Percentiles rank a stretch among this genome's conserved stretches.
These are phyloP conservation scores for Strigamia transsilvanica DNA, from an alignment of 2,888 invertebrate species.

Conservation along the genomic window DNA sequence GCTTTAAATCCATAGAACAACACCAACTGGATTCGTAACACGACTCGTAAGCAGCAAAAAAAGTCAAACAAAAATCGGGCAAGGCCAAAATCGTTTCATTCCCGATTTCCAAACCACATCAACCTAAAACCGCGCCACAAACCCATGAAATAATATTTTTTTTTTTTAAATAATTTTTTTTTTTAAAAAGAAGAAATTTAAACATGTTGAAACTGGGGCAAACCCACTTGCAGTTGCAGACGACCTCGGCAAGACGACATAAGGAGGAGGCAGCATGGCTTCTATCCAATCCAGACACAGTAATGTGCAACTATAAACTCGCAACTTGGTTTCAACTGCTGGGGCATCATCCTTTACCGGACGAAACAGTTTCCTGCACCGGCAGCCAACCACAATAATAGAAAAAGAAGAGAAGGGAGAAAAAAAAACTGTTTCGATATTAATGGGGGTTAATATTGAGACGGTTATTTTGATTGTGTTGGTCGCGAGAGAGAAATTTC, in stretches of 20 bases:
- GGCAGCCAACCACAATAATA: background rate
- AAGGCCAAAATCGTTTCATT: background rate
- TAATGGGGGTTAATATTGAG: no score
- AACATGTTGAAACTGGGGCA: constrained; percentile 20
- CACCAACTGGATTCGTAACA: background rate
- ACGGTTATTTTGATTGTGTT: no score
- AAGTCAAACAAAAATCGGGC: background rate
- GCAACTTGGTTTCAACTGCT: background rate
- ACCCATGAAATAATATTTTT: background rate
- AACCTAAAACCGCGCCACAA: background rate
- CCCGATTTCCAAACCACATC: background rate
- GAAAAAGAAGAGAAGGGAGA: no score
- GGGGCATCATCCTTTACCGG: constrained; percentile 4
- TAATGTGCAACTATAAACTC: background rate
- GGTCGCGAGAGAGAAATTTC: no score
- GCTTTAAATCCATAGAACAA: constrained; percentile 4
- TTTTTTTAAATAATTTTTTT: no score
- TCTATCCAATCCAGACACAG: background rate
- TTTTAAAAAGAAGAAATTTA: constrained; percentile 3
- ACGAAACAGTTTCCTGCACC: constrained; percentile 10
- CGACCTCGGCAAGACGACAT: constrained; percentile 1
- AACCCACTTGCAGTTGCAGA: constrained; percentile 2
- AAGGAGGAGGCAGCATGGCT: constrained; percentile 10
- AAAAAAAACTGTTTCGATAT: no score
- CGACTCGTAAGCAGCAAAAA: background rate